Conservation (phyloP, 2,888 invertebrate genomes). For the Lysandra coridon region DNA sequence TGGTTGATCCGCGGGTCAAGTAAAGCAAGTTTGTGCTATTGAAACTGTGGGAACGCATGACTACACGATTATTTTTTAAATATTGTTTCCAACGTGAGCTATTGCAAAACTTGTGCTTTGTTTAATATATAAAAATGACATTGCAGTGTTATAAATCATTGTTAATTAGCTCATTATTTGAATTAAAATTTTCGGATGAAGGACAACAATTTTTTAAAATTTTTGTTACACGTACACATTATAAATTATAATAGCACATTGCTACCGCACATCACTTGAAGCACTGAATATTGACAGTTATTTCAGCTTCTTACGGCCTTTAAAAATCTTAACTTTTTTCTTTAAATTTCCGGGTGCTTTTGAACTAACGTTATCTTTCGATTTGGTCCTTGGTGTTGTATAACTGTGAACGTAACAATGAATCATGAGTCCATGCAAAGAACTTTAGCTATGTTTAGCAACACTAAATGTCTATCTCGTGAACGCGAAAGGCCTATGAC, state of each 20-base stretch:
- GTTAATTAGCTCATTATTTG: constrained; percentile 6
- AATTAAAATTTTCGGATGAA: background rate
- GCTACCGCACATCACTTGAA: too few relatives aligned
- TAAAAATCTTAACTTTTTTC: too few relatives aligned
- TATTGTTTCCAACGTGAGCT: background rate
- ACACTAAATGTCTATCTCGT: constrained; percentile 28
- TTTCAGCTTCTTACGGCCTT: too few relatives aligned
- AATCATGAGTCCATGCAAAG: constrained; percentile 20
- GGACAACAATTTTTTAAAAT: background rate
- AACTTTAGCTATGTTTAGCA: constrained; percentile 23
- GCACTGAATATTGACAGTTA: too few relatives aligned
- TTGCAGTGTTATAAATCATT: background rate
- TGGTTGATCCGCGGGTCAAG: constrained; percentile 45
- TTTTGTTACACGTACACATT: background rate
- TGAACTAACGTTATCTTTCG: background rate
- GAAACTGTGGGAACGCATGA: constrained; percentile 39
- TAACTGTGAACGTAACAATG: constrained; percentile 9
- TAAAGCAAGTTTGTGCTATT: constrained; percentile 43
- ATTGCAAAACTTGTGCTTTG: constrained; percentile 12
- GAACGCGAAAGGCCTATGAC: constrained; percentile 24
- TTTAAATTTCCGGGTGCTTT: too few relatives aligned
- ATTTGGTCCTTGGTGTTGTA: background rate
- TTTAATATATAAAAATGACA: background rate
- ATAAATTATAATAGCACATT: background rate
- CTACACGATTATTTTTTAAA: constrained; percentile 25